A percentile compares a stretch with the other conserved stretches of the same genome.
Conservation (phyloP, 2,888 invertebrate species). For the Stratiomys singularior region DNA sequence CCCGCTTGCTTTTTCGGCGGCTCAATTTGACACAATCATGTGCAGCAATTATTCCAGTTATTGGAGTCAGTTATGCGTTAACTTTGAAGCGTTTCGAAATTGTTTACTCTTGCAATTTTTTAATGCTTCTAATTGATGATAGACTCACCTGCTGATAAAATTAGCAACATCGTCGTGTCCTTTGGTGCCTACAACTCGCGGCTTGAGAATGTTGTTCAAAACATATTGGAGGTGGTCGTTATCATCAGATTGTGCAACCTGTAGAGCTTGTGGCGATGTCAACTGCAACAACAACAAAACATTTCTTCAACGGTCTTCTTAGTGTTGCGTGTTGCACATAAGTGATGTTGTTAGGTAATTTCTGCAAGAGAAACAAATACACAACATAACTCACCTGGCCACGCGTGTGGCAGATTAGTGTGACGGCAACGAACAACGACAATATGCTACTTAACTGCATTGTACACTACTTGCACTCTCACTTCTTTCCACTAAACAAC, state of each 20-base stretch:
- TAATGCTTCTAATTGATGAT: background rate
- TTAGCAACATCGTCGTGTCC: slow-evolving; percentile 54
- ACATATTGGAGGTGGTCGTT: slow-evolving; percentile 53
- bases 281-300: background rate
- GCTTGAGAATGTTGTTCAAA: slow-evolving; percentile 54
- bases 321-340: background rate
- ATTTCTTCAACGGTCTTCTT: background rate
- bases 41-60: background rate
- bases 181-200: slow-evolving; percentile 55
- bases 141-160: slow-evolving; percentile 53
- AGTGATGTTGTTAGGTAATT: background rate
- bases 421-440: background rate
- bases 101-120: background rate
- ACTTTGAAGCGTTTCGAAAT: background rate
- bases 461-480: slow-evolving; percentile 14
- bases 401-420: background rate
- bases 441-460: slow-evolving; percentile 22
- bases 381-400: slow-evolving; percentile 28
- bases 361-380: background rate
- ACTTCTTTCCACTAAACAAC: background rate
- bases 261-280: slow-evolving; percentile 40
- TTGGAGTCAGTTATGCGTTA: background rate
- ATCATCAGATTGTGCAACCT: slow-evolving; percentile 52
- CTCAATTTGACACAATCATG: no score
- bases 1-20: no score